Conservation (phyloP, 1,140 invertebrate species). For the Bradysia coprophila region DNA sequence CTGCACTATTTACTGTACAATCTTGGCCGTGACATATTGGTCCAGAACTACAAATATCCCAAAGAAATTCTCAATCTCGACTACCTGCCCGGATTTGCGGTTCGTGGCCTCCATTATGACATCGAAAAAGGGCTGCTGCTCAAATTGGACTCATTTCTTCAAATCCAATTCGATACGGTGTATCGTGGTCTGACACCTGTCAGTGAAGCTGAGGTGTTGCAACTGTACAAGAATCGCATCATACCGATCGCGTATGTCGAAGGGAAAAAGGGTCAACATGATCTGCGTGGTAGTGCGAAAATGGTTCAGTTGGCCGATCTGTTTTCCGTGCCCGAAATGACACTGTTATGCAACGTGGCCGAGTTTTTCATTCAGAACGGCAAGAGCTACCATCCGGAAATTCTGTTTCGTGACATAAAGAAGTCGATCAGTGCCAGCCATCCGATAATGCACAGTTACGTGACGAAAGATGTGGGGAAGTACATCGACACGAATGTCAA, state of each 20-base stretch:
- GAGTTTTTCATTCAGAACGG: constrained; percentile 81
- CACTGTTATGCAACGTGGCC: constrained; percentile 77
- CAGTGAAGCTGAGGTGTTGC: constrained; percentile 65
- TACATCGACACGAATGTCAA: constrained; percentile 66
- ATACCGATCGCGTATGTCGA: constrained; percentile 68
- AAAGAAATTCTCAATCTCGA: constrained; percentile 59
- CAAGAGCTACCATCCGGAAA: constrained; percentile 89
- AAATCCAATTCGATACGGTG: constrained; percentile 91
- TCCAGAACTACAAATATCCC: constrained; percentile 86
- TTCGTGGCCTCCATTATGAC: constrained; percentile 89
- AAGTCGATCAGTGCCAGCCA: constrained; percentile 79
- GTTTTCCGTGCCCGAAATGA: constrained; percentile 95
- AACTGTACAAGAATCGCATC: constrained; percentile 70
- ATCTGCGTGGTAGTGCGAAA: constrained; percentile 37
- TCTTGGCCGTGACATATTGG: constrained; percentile 68
- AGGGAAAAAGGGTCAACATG: constrained; percentile 43
- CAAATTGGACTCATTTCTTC: constrained; percentile 90
- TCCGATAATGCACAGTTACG: constrained; percentile 75
- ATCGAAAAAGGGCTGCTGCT: constrained; percentile 87
- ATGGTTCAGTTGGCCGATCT: constrained; percentile 92
- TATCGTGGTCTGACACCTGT: constrained; percentile 71
- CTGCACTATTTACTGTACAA: constrained; percentile 86
- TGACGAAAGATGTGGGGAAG: constrained; percentile 56
- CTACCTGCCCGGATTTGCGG: constrained; percentile 80
- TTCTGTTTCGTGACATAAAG: constrained; percentile 89